Evolutionary conservation across 2,888 invertebrate species (phyloP).

Genomic region (Aphidoletes aphidimyza): DNA sequence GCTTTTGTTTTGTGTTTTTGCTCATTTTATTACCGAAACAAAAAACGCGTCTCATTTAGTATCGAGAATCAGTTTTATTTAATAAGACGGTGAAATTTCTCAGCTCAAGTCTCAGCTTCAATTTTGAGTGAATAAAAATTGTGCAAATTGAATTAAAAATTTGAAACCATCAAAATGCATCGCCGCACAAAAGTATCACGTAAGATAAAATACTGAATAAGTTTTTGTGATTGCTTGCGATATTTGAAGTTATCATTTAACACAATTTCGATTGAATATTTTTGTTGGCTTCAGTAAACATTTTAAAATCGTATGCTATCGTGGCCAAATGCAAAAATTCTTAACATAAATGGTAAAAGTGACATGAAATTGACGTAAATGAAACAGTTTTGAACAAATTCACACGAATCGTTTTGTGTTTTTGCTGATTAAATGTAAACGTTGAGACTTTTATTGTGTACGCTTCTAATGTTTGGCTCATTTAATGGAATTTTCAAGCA

Average conservation of each 20-base stretch:
- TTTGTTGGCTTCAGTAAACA: neutral
- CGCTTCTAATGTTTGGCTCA: too few species aligned
- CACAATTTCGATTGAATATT: neutral
- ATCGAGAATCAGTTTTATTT: too few species aligned
- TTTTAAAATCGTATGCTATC: neutral
- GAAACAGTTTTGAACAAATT: neutral
- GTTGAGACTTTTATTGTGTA: too few species aligned
- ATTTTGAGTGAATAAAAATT: neutral
- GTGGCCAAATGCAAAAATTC: neutral
- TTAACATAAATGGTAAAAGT: neutral
- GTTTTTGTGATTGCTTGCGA: neutral
- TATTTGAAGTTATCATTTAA: slow-evolving; percentile 12
- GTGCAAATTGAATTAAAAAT: neutral
- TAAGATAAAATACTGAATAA: neutral
- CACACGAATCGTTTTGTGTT: too few species aligned
- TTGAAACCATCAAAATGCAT: slow-evolving; percentile 32
- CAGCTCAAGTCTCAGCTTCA: neutral
- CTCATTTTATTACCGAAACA: neutral
- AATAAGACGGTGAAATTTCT: neutral
- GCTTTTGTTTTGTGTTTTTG: too few species aligned
- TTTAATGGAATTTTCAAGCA: too few species aligned
- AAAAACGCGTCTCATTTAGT: too few species aligned
- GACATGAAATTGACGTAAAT: slow-evolving; percentile 1
- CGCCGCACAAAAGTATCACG: slow-evolving; percentile 22
- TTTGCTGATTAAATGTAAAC: too few species aligned